A percentile compares a stretch with the other conserved stretches of the same genome.
phyloP scores from a whole-genome alignment of 2,113 vertebrate genomes.

The Notarius quadriscutis region DNA sequence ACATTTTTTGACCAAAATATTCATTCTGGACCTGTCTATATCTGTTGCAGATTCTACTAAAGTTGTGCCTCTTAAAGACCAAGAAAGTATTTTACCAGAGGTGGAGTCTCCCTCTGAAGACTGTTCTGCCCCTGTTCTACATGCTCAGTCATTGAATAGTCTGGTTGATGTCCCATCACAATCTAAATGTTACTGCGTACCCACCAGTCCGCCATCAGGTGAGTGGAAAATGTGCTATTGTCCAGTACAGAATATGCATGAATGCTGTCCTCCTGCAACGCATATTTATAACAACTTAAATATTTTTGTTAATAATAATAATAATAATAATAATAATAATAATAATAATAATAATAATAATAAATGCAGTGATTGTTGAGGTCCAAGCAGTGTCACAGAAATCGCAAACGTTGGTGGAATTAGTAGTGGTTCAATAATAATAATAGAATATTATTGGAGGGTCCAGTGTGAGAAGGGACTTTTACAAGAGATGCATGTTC shows the following conservation, averaged over 20 bases:
- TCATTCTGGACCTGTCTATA: conserved; percentile 2
- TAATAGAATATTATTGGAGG: too few relatives aligned
- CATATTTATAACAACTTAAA: not conserved
- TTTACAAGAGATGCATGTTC: too few relatives aligned
- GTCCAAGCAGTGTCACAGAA: too few relatives aligned
- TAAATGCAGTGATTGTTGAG: too few relatives aligned
- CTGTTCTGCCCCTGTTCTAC: conserved; percentile 63
- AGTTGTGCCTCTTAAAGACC: conserved; percentile 53
- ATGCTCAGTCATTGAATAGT: conserved; percentile 62
- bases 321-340: not conserved
- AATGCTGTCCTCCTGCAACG: not conserved
- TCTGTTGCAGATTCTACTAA: conserved; percentile 63
- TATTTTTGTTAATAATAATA: not conserved
- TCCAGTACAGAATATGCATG: not conserved
- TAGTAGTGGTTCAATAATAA: too few relatives aligned
- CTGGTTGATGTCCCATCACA: conserved; percentile 71
- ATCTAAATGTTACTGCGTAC: conserved; percentile 58
- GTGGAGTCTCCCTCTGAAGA: conserved; percentile 65
- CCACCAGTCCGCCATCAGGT: conserved; percentile 59
- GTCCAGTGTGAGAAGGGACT: too few relatives aligned
- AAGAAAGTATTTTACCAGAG: conserved; percentile 62
- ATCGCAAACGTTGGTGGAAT: too few relatives aligned
- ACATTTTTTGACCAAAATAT: not conserved
- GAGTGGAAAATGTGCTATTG: conserved; percentile 34
- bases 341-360: not conserved